Evolutionary conservation across 1,140 invertebrate genomes (phyloP).

Genomic region (Monomorium pharaonis): DNA sequence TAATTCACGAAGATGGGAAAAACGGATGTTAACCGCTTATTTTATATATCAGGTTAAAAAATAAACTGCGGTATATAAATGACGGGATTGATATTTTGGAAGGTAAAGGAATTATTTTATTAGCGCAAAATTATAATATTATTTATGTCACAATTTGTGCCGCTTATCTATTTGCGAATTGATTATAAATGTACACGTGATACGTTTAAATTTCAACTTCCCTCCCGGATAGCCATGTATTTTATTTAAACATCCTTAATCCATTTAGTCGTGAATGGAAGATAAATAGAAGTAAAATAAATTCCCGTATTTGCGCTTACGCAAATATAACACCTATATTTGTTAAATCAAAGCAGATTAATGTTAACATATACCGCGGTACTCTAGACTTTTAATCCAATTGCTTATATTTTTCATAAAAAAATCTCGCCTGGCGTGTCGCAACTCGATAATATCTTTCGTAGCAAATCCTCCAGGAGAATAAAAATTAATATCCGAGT

Average conservation of each 20-base stretch:
- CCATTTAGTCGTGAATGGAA: background rate
- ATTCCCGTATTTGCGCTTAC: background rate
- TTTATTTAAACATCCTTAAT: slow-evolving; percentile 1
- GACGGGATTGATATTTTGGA: background rate
- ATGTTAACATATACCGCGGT: background rate
- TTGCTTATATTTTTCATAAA: background rate
- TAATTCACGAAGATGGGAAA: background rate
- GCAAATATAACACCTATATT: background rate
- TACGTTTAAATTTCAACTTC: background rate
- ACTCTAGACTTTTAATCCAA: background rate
- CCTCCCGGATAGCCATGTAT: background rate
- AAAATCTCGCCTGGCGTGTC: slow-evolving; percentile 7
- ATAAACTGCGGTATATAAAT: background rate
- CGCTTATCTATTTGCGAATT: background rate
- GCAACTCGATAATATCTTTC: background rate
- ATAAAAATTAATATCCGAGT: background rate
- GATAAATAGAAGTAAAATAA: background rate
- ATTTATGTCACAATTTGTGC: background rate
- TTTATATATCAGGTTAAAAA: background rate
- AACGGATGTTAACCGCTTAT: background rate
- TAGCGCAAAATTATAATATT: background rate
- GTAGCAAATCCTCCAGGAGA: background rate
- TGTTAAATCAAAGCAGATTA: background rate
- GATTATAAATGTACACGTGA: background rate
- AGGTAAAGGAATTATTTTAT: background rate